Evolutionary conservation across 2,113 vertebrate genomes (phyloP), one percentile per base, ranked within the genome.

Genomic region (Silurus meridionalis): DNA sequence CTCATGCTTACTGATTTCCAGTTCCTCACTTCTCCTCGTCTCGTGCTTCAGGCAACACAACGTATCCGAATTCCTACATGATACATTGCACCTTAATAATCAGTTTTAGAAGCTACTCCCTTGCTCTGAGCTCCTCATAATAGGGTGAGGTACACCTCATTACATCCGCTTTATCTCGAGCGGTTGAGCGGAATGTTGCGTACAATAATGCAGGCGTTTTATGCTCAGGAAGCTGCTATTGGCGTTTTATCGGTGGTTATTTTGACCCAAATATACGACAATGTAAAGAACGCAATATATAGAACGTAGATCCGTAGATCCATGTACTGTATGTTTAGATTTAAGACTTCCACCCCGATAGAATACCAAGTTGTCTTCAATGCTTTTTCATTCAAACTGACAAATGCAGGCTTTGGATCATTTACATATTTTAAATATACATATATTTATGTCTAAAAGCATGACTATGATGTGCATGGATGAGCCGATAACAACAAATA

Each of bases 61-160:
- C 28, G 50, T 37, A 9, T 66, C n/a, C 14, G 6, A 11, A 67
- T 37, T 67, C 25, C 19, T 48, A 25, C 52, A 37, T 48, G 15
- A 67, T 80, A 48, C 23, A 57, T 6, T 63, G 48, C 52, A 46
- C 84, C 52, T 80, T n/a, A 52, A 64, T 46, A 80, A 79, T 67
- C n/a, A 67, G 52, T 46, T 77, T 57, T 28, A 80, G 17, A 15
- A 8, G 75, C 10, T 37, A 57, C 75, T 46, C 84, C 75, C 48
- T 67, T 5, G 19, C 74, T 63, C 25, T 37, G 53, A 63, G 77
- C 28, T 23, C 37, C 37, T 37, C 37, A 37, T 37, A 37, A 37
- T 37, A 37, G 37, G 37, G 37, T 37, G 37, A 37, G 37, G 8
- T 8, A 52, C 46, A 52, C 83, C 55, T n/a, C 50, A 77, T 53